Conservation (phyloP, 1,140 invertebrate genomes). For the Aphaenogaster floridana region DNA sequence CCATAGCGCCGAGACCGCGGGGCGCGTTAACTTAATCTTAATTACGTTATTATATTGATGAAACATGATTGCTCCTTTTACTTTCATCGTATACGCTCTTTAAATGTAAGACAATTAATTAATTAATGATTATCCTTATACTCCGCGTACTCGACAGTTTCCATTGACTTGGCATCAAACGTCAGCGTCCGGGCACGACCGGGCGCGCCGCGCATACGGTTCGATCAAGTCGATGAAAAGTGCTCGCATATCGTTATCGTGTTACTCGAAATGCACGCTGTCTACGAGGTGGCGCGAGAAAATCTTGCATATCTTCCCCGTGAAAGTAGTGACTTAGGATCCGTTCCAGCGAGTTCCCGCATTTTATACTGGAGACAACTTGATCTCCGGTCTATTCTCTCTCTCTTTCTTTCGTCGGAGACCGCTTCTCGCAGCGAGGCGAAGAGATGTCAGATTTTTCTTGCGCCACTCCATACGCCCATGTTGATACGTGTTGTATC, state of each 20-base stretch:
- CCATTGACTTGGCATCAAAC: conserved; percentile 82
- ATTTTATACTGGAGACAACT: conserved; percentile 17
- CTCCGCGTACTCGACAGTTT: conserved; percentile 78
- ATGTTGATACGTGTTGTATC: conserved; percentile 59
- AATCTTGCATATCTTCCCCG: conserved; percentile 67
- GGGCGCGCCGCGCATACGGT: conserved; percentile 35
- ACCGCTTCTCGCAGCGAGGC: conserved; percentile 9
- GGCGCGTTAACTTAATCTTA: conserved; percentile 71
- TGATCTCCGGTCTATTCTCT: not conserved
- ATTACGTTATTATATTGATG: conserved; percentile 71
- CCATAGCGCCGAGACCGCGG: conserved; percentile 48
- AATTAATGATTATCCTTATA: conserved; percentile 57
- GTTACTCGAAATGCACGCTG: conserved; percentile 73
- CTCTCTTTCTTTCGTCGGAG: not conserved
- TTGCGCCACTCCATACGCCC: conserved; percentile 70
- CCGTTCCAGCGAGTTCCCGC: conserved; percentile 11
- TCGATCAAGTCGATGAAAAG: conserved; percentile 86
- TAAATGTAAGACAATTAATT: conserved; percentile 66
- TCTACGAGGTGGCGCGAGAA: conserved; percentile 77
- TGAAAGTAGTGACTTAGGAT: conserved; percentile 52
- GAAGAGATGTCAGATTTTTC: conserved; percentile 69
- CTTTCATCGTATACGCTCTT: conserved; percentile 72
- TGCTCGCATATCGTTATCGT: conserved; percentile 73
- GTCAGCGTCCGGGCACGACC: not conserved
- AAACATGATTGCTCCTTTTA: conserved; percentile 66